Conservation (phyloP, 2,113 vertebrate species). For the Neofelis nebulosa region DNA sequence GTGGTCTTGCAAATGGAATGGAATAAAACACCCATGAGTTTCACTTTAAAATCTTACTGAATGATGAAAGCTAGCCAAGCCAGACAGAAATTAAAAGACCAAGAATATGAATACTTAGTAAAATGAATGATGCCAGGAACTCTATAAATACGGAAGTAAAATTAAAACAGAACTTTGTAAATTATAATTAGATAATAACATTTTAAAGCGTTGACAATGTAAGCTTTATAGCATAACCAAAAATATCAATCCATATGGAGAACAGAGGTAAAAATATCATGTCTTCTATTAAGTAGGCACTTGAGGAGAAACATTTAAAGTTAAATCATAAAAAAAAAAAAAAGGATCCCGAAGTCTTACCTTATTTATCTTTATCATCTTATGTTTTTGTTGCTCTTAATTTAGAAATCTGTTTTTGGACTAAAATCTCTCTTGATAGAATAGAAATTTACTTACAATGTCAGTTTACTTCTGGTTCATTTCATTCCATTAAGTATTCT, state of each 20-base stretch:
- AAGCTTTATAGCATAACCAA: neutral
- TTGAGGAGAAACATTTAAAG: neutral
- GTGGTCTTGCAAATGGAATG: neutral
- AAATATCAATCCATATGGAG: neutral
- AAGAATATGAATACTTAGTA: neutral
- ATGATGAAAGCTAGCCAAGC: neutral
- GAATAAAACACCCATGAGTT: neutral
- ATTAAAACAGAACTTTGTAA: neutral
- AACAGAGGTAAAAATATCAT: neutral
- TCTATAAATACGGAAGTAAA: slow-evolving; percentile 4
- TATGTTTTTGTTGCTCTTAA: neutral
- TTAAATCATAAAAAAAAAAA: neutral
- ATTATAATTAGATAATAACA: neutral
- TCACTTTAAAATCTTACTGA: neutral
- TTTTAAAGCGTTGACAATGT: neutral
- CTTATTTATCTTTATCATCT: neutral
- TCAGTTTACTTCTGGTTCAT: neutral
- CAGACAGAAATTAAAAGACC: neutral
- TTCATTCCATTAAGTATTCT: neutral
- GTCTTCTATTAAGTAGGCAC: neutral
- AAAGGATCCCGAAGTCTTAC: neutral
- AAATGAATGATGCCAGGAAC: neutral
- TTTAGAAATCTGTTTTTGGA: neutral
- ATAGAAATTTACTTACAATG: neutral
- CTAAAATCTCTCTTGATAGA: neutral